Percentiles rank a stretch among this genome's conserved stretches.
These are phyloP conservation scores for Gobius niger DNA, from an alignment of 2,113 vertebrate species.

Conservation along the genomic window DNA sequence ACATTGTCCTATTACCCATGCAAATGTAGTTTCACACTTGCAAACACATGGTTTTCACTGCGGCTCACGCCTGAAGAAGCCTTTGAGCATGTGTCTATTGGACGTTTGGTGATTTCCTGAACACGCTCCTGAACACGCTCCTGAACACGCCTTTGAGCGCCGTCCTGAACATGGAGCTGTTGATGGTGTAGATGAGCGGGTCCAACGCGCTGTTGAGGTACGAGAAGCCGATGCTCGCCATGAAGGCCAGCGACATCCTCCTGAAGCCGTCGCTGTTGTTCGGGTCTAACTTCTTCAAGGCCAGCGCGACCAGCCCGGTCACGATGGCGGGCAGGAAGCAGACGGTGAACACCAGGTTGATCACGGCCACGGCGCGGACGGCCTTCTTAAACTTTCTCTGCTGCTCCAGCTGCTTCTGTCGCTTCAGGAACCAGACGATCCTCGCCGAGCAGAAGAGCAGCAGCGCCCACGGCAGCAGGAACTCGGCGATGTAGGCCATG, in stretches of 20 bases:
- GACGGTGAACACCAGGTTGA: slow-evolving; percentile 56
- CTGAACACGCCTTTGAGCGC: slow-evolving; percentile 45
- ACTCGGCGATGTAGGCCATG: slow-evolving; percentile 41
- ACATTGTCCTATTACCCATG: too few species aligned
- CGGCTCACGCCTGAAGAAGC: too few species aligned
- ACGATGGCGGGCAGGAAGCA: slow-evolving; percentile 68
- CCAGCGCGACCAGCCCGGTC: slow-evolving; percentile 36
- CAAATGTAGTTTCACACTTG: too few species aligned
- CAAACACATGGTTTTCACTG: too few species aligned
- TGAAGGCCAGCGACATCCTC: slow-evolving; percentile 32
- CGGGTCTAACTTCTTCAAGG: neutral
- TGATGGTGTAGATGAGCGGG: slow-evolving; percentile 63
- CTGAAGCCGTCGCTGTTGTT: slow-evolving; percentile 4
- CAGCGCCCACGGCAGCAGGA: slow-evolving; percentile 54
- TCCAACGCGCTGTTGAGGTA: slow-evolving; percentile 73
- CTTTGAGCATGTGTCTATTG: too few species aligned
- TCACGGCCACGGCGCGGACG: slow-evolving; percentile 39
- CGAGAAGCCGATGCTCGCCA: slow-evolving; percentile 51
- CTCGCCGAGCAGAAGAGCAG: slow-evolving; percentile 57
- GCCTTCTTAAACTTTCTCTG: slow-evolving; percentile 36
- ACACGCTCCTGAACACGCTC: too few species aligned
- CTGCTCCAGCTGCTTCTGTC: neutral
- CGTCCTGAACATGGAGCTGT: slow-evolving; percentile 52
- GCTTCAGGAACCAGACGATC: slow-evolving; percentile 40
- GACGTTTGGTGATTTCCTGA: too few species aligned